phyloP scores from a whole-genome alignment of 2,888 invertebrate genomes.

The Eristalis pertinax region DNA sequence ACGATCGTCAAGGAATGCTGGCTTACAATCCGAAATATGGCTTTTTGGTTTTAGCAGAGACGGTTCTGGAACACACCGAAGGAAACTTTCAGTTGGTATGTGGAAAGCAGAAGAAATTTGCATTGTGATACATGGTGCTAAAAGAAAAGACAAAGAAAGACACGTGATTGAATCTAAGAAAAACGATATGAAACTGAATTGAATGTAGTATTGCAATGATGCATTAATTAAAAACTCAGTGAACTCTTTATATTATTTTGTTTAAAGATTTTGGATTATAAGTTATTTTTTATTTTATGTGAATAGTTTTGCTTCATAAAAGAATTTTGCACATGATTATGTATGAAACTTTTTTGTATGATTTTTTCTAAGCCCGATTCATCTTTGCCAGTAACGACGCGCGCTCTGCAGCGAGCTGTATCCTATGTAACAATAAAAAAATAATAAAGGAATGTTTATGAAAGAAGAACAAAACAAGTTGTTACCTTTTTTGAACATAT shows the following conservation, averaged over 20 bases:
- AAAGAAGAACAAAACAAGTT: not conserved
- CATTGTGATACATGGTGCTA: constrained; percentile 45
- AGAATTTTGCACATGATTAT: constrained; percentile 77
- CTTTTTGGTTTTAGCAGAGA: constrained; percentile 65
- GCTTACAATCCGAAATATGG: constrained; percentile 75
- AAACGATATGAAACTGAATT: not conserved
- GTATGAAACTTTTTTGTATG: constrained; percentile 77
- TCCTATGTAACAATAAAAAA: constrained; percentile 75
- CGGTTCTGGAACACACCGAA: constrained; percentile 37
- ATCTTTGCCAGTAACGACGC: constrained; percentile 79
- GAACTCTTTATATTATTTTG: not conserved
- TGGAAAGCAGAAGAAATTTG: constrained; percentile 43
- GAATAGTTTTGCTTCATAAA: not conserved
- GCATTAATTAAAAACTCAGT: not conserved
- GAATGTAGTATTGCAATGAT: not conserved
- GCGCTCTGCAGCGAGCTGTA: constrained; percentile 78
- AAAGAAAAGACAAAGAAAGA: constrained; percentile 8
- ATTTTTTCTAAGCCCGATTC: constrained; percentile 76
- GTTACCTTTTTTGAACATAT: constrained; percentile 80
- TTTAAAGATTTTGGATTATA: not conserved
- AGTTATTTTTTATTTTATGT: constrained; percentile 7
- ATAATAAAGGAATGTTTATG: not conserved
- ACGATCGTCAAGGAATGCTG: constrained; percentile 75
- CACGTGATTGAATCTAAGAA: not conserved
- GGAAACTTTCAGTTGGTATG: constrained; percentile 50